Evolutionary conservation across 2,797 vertebrate genomes (phyloP).

Genomic region (Pseudocheirus occidentalis): DNA sequence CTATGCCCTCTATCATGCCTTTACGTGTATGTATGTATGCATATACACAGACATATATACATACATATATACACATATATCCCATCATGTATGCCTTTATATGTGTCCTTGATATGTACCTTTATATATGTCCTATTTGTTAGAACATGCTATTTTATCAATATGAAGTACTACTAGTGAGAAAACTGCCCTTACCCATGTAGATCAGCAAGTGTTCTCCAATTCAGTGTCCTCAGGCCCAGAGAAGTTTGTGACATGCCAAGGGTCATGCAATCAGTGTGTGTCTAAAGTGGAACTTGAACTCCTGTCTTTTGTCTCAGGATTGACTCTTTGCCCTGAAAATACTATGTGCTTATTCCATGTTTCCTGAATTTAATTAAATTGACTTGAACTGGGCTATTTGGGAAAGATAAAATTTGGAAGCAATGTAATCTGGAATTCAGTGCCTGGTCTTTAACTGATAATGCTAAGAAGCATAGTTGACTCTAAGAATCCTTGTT

Average conservation of each 20-base stretch:
- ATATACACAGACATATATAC: no score
- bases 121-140: neutral
- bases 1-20: neutral
- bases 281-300: neutral
- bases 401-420: neutral
- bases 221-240: neutral
- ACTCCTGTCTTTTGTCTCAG: neutral
- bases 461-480: neutral
- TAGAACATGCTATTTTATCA: neutral
- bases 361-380: neutral
- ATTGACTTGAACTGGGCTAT: neutral
- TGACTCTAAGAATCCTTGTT: neutral
- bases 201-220: neutral
- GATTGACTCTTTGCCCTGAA: neutral
- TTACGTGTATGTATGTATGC: neutral
- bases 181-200: neutral
- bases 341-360: neutral
- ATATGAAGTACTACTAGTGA: neutral
- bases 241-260: neutral
- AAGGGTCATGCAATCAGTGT: neutral
- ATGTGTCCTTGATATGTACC: neutral
- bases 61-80: no score
- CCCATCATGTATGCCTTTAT: neutral
- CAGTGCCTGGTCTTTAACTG: neutral
- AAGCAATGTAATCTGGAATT: neutral